Evolutionary conservation across 2,113 vertebrate species (phyloP).

Genomic region (Lophotis ruficrista): DNA sequence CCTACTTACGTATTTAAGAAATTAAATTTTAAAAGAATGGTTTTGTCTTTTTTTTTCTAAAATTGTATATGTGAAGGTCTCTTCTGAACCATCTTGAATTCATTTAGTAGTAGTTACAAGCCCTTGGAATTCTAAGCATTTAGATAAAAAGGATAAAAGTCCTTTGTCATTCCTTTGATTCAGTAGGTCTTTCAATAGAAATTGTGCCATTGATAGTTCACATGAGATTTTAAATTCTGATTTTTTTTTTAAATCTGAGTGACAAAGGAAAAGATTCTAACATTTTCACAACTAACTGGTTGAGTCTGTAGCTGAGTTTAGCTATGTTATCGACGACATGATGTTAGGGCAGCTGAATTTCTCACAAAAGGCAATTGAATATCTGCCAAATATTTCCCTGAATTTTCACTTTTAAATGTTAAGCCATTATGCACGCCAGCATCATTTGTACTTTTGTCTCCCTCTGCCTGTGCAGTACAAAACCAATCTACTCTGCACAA

Average conservation of each 20-base stretch:
- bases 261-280: background rate
- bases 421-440: background rate
- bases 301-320: background rate
- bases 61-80: conserved; percentile 9
- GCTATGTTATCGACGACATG: background rate
- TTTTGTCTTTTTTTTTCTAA: conserved; percentile 50
- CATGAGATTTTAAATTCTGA: background rate
- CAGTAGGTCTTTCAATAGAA: background rate
- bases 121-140: conserved; percentile 9
- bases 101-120: conserved; percentile 37
- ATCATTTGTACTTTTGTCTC: background rate
- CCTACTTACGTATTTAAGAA: conserved; percentile 62
- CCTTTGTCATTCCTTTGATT: background rate
- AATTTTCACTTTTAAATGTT: background rate
- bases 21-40: conserved; percentile 5
- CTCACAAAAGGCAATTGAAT: background rate
- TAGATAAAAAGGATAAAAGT: background rate
- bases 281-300: background rate
- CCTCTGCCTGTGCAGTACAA: background rate
- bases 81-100: conserved; percentile 35
- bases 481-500: background rate
- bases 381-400: background rate
- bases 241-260: background rate
- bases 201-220: background rate
- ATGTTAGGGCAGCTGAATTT: background rate